Evolutionary conservation across 2,797 vertebrate species (phyloP).

Genomic region (Pseudocheirus occidentalis): DNA sequence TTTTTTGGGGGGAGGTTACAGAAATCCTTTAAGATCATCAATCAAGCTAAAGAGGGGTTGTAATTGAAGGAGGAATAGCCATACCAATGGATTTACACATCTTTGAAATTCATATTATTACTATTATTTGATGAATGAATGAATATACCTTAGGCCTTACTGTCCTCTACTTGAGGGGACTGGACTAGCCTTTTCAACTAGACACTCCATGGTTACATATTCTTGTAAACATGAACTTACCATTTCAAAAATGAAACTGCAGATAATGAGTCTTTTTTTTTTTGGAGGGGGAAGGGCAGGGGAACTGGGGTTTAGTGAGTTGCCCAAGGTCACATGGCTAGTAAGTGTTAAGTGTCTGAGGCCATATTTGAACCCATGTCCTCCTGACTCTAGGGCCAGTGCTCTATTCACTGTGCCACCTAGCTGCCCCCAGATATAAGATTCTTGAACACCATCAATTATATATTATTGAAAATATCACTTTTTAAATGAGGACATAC

Average conservation of each 20-base stretch:
- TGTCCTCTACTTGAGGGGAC: background rate
- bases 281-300: no score
- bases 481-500: background rate
- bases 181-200: background rate
- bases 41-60: background rate
- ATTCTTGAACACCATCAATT: background rate
- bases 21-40: background rate
- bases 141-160: background rate
- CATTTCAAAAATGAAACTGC: conserved; percentile 75
- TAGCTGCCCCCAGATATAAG: background rate
- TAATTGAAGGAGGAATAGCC: background rate
- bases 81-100: background rate
- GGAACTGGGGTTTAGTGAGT: no score
- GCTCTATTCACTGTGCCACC: no score
- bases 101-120: background rate
- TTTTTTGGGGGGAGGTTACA: background rate
- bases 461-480: background rate
- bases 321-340: no score
- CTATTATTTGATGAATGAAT: background rate
- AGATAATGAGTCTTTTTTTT: background rate
- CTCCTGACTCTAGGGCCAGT: no score
- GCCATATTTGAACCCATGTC: no score
- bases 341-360: no score
- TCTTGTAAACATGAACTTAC: conserved; percentile 27
- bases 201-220: background rate